Evolutionary conservation across 2,797 vertebrate genomes (phyloP).

Genomic region (Aulostomus chinensis): DNA sequence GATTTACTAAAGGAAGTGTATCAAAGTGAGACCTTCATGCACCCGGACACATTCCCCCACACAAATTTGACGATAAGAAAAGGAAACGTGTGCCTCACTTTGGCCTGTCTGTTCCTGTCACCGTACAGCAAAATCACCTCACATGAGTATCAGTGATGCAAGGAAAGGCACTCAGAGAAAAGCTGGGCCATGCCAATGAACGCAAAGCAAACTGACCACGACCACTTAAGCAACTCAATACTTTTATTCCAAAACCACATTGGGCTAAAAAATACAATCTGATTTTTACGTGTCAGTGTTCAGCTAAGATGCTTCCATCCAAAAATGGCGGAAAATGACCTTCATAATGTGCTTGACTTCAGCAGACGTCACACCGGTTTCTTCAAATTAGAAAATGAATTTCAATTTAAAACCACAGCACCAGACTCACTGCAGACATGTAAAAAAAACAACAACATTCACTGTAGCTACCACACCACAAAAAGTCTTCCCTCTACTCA

Average conservation of each 20-base stretch:
- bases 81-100: slow-evolving; percentile 14
- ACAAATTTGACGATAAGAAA: slow-evolving; percentile 8
- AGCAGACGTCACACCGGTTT: too few relatives aligned
- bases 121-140: slow-evolving; percentile 9
- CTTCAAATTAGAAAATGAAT: too few relatives aligned
- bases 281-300: neutral
- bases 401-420: neutral
- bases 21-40: slow-evolving; percentile 46
- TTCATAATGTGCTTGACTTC: too few relatives aligned
- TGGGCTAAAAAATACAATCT: slow-evolving; percentile 20
- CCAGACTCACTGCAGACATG: slow-evolving; percentile 6
- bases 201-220: slow-evolving; percentile 37
- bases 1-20: slow-evolving; percentile 23
- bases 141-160: slow-evolving; percentile 41
- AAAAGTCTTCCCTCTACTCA: slow-evolving; percentile 26
- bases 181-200: slow-evolving; percentile 39
- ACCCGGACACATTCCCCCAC: slow-evolving; percentile 30
- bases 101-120: slow-evolving; percentile 27
- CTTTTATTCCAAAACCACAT: slow-evolving; percentile 38
- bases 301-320: too few relatives aligned
- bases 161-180: slow-evolving; percentile 71
- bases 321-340: too few relatives aligned
- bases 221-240: slow-evolving; percentile 26
- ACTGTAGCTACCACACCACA: neutral
- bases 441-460: slow-evolving; percentile 23